Evolutionary conservation across 1,140 invertebrate species (phyloP), one percentile per base, ranked within the genome.

Genomic region (Brachionus angularis): DNA sequence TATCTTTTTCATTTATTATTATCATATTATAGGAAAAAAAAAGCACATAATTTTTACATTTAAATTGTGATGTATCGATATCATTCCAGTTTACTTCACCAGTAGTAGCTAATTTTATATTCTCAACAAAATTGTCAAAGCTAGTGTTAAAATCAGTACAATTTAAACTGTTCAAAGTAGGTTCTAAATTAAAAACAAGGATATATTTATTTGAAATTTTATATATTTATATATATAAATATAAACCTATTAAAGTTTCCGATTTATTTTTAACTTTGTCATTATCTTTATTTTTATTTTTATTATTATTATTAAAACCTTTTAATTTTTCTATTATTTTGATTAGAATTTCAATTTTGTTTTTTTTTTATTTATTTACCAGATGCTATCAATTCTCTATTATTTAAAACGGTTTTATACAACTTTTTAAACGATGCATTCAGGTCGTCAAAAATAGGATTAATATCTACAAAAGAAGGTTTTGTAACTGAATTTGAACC

Each of bases 361-460:
- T 5, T 23, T 64, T n/a, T 16, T 25, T 50, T 55, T 33, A 27
- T 31, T 55, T 4, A 18, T 2, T 21, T 18, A 42, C 39, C 5
- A 36, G 33, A 18, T 3, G 64, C 14, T 12, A 72, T 76, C 75
- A 76, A 74, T 74, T 74, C 50, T 69, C 74, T 74, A 52, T 74
- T 75, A 69, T 79, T 79, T 74, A 81, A 78, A 52, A 79, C 76
- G 39, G 76, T 77, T 71, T 79, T 79, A 74, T 79, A 81, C n/a
- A 81, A 74, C 55, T 72, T 77, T 72, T 78, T 75, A 73, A 81
- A 80, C 29, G 79, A 80, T 50, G 77, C 77, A 75, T 76, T 79
- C 44, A 81, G 74, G 67, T 79, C 78, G n/a, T 75, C 77, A 36
- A 76, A 72, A 52, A 75, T 73, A 27, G 72, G 72, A 71, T 77